Evolutionary conservation across 53 echinoderm and acorn worm genomes (phyloP), one percentile per base, ranked within the genome.

Genomic region (Hippasteria phrygiana): DNA sequence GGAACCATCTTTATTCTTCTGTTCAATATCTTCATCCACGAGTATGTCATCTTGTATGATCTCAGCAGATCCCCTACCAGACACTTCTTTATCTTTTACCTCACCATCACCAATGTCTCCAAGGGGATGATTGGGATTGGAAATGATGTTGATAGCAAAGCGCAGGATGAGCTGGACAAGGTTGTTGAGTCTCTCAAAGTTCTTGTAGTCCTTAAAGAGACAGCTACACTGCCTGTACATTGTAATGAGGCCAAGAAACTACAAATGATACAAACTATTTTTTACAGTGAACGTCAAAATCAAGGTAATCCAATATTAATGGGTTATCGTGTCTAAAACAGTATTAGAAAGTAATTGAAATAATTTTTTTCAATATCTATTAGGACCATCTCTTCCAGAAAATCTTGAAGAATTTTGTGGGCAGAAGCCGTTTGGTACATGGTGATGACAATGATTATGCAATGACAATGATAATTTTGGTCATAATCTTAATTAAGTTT

Each of bases 121-220:
- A 27, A 48, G 35, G 11, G 48, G 73, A 20, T 53, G 75, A 14
- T 37, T 89, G 37, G 89, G 89, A 28, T 66, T 89, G 1, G 78
- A 67, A 17, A 93, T 93, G 69, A 90, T 91, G 88, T 93, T 93
- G 77, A 95, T 95, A 32, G 95, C 93, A 13, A 93, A 89, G 18
- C 95, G 89, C 33, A 95, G 89, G 64, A 95, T 88, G 12, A 93
- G 78, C 83, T 95, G 95, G 37, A 95, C 90, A 26, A 95, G 74
- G 38, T 89, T 93, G 87, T 95, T 95, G 71, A 93, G 70, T 55
- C 93, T 83, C 62, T 95, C 95, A 91, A 95, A 95, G 90, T 93
- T 95, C 76, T 93, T 95, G 87, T 93, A 91, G 29, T 95, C 95
- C 84, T 91, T 91, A 73, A 95, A 95, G 32, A 93, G 88, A 64